These are phyloP conservation scores for Troides aeacus DNA, from an alignment of 2,888 invertebrate genomes.

Conservation along the genomic window DNA sequence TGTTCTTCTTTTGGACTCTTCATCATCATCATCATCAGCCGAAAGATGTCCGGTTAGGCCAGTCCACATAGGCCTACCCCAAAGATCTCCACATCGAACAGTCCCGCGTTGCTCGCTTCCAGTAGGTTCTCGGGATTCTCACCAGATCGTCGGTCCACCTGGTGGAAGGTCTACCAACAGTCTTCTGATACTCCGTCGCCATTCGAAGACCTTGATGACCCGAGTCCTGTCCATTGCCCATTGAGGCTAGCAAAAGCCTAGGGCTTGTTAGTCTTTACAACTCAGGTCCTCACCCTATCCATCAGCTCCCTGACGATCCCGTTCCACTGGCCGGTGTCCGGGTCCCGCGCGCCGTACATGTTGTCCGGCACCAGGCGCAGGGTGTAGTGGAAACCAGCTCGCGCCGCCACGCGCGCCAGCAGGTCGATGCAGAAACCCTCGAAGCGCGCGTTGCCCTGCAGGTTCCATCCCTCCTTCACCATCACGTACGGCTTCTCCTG, in stretches of 20 bases:
- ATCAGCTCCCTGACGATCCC: slow-evolving; percentile 93
- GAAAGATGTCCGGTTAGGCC: too few species aligned
- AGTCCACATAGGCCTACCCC: too few species aligned
- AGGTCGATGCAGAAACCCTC: slow-evolving; percentile 96
- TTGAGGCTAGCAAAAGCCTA: background rate
- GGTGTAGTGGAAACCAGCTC: slow-evolving; percentile 93
- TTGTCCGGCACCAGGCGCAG: slow-evolving; percentile 91
- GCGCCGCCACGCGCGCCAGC: slow-evolving; percentile 88
- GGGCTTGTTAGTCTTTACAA: background rate
- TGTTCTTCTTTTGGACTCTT: too few species aligned
- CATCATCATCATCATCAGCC: too few species aligned
- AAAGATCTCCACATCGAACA: too few species aligned
- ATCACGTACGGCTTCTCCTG: slow-evolving; percentile 96
- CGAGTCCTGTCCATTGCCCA: background rate
- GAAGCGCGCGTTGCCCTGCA: slow-evolving; percentile 92
- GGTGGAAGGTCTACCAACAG: too few species aligned
- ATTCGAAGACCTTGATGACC: background rate
- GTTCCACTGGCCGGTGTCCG: slow-evolving; percentile 93
- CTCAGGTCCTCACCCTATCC: slow-evolving; percentile 83
- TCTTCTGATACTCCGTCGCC: too few species aligned
- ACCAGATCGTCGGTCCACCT: too few species aligned
- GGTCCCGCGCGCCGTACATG: slow-evolving; percentile 94
- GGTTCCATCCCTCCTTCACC: slow-evolving; percentile 90
- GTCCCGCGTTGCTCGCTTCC: too few species aligned
- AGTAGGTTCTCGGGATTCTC: too few species aligned